Conservation (phyloP, 2,113 vertebrate species). For the Salvator merianae region DNA sequence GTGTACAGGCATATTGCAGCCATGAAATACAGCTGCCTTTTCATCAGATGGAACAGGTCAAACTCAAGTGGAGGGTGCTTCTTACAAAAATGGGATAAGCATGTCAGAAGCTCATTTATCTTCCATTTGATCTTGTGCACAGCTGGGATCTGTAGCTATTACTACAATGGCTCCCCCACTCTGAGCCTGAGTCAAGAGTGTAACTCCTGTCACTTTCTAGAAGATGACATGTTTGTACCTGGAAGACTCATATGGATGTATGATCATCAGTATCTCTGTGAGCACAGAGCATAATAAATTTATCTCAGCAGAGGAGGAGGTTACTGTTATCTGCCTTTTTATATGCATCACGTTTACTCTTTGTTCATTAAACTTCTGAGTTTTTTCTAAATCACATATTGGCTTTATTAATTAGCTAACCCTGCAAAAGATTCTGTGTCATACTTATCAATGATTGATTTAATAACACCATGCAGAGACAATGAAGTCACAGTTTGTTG, state of each 20-base stretch:
- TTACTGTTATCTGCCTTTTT: not conserved
- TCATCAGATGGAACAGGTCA: slow-evolving; percentile 50
- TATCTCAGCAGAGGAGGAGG: not conserved
- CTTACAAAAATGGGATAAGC: slow-evolving; percentile 56
- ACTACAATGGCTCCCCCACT: slow-evolving; percentile 24
- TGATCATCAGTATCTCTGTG: not conserved
- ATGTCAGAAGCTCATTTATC: slow-evolving; percentile 62
- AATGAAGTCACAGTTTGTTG: not conserved
- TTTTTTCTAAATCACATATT: not conserved
- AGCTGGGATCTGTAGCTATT: slow-evolving; percentile 59
- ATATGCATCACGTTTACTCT: not conserved
- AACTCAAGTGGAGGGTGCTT: slow-evolving; percentile 46
- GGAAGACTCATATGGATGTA: not conserved
- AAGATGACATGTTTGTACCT: slow-evolving; percentile 9
- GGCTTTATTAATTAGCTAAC: not conserved
- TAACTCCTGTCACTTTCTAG: slow-evolving; percentile 19
- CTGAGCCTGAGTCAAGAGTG: slow-evolving; percentile 22
- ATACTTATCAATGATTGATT: not conserved
- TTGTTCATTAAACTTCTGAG: not conserved
- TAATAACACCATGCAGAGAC: not conserved
- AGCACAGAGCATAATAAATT: slow-evolving; percentile 4
- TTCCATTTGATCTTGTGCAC: slow-evolving; percentile 61
- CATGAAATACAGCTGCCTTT: slow-evolving; percentile 53
- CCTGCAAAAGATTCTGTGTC: not conserved
- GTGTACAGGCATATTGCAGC: slow-evolving; percentile 31